Evolutionary conservation across 2,113 vertebrate genomes (phyloP).

Genomic region (rat (Rattus norvegicus)): GRCr8 NC_086033.1:72658001-72658500

Average conservation of each 20-base stretch:
- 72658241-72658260: not conserved
- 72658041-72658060: not conserved
- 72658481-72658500: too few species aligned
- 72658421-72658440: not conserved
- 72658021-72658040: slow-evolving; percentile 34
- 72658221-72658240: not conserved
- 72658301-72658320: not conserved
- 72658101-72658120: not conserved
- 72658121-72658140: not conserved
- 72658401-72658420: not conserved
- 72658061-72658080: not conserved
- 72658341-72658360: not conserved
- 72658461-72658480: not conserved
- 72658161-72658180: not conserved
- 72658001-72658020: slow-evolving; percentile 35
- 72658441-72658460: fast-evolving
- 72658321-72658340: not conserved
- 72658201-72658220: fast-evolving
- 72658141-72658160: not conserved
- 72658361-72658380: too few species aligned
- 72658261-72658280: not conserved
- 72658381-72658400: too few species aligned
- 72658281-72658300: not conserved
- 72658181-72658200: not conserved
- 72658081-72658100: not conserved